These are phyloP conservation scores for Sebastes taczanowskii DNA, from an alignment of 2,797 vertebrate species.

Conservation along the genomic window DNA sequence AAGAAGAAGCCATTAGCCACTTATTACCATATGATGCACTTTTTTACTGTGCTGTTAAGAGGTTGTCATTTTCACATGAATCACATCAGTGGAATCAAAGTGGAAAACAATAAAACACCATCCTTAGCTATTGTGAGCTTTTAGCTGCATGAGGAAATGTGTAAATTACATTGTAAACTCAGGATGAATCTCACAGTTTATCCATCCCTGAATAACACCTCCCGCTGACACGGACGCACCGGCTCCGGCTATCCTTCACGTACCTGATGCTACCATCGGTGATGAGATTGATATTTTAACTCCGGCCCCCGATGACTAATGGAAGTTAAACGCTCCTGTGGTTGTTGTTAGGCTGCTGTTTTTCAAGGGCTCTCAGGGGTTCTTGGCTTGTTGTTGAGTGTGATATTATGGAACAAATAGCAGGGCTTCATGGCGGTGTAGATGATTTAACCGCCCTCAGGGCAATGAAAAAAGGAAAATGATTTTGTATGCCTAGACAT, in stretches of 20 bases:
- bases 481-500: conserved; percentile 52
- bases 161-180: conserved; percentile 9
- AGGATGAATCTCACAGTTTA: conserved; percentile 17
- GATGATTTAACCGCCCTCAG: conserved; percentile 76
- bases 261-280: conserved; percentile 37
- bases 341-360: conserved; percentile 76
- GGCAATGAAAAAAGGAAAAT: conserved; percentile 67
- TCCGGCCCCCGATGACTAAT: conserved; percentile 63
- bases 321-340: conserved; percentile 72
- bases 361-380: conserved; percentile 74
- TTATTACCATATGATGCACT: background rate
- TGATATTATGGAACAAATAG: conserved; percentile 80
- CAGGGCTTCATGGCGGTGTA: conserved; percentile 69
- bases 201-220: conserved; percentile 42
- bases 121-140: background rate
- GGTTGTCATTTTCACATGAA: background rate
- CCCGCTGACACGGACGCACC: conserved; percentile 26
- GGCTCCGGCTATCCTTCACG: conserved; percentile 9
- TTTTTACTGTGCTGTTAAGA: background rate
- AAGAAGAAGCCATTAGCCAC: background rate
- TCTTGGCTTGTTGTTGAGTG: conserved; percentile 76
- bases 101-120: background rate
- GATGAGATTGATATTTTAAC: conserved; percentile 66
- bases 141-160: background rate
- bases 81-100: background rate